A percentile compares a stretch with the other conserved stretches of the same genome.
Conservation (phyloP, 1,140 invertebrate genomes). For the Asobara japonica region DNA sequence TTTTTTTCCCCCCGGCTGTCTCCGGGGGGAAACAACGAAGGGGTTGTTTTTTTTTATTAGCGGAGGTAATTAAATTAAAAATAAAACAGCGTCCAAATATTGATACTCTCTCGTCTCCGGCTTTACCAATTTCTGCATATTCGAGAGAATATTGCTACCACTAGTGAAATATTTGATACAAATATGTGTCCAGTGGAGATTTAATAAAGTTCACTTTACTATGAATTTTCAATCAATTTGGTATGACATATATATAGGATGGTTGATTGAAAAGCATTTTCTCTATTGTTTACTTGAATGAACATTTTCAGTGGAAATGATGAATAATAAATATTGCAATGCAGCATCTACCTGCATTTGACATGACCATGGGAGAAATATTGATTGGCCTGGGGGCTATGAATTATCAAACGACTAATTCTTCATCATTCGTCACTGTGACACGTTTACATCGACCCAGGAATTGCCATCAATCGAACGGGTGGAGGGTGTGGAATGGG, state of each 20-base stretch:
- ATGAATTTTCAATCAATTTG: neutral
- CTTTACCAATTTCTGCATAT: slow-evolving; percentile 12
- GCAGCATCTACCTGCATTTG: neutral
- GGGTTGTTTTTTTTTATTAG: neutral
- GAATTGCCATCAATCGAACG: neutral
- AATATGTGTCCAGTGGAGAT: neutral
- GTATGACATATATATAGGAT: neutral
- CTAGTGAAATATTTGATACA: slow-evolving; percentile 1
- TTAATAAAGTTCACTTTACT: neutral
- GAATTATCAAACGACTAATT: slow-evolving; percentile 2
- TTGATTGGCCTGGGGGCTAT: neutral
- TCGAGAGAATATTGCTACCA: neutral
- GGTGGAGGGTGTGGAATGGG: neutral
- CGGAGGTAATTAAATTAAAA: neutral
- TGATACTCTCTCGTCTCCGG: slow-evolving; percentile 6
- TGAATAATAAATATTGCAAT: neutral
- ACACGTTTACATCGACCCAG: neutral
- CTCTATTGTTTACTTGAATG: neutral
- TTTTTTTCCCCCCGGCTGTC: neutral
- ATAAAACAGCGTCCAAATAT: neutral
- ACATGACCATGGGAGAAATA: neutral
- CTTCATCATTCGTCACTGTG: slow-evolving; percentile 6
- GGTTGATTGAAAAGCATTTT: neutral
- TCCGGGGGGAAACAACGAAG: neutral
- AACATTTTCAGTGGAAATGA: neutral